These are phyloP conservation scores for Microtus montanus DNA, from an alignment of 2,113 vertebrate genomes.

Conservation along the genomic window DNA sequence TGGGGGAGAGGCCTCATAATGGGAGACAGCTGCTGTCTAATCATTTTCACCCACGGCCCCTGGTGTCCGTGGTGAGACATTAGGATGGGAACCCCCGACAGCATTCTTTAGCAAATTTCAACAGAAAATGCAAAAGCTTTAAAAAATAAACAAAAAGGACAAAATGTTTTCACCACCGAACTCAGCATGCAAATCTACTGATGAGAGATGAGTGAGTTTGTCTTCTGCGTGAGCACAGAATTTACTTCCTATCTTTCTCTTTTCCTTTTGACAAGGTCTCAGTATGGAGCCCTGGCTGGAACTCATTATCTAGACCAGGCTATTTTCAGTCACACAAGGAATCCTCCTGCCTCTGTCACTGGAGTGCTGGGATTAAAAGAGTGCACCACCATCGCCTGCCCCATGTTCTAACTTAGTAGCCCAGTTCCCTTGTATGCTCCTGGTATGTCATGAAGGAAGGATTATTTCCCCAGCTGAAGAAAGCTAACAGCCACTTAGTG, in stretches of 20 bases:
- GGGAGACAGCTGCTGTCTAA: not conserved
- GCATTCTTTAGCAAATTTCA: not conserved
- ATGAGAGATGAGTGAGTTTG: not conserved
- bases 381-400: not conserved
- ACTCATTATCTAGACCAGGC: not conserved
- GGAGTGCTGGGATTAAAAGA: not conserved
- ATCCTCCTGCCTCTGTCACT: not conserved
- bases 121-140: not conserved
- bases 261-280: not conserved
- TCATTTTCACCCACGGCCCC: not conserved
- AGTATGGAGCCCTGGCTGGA: not conserved
- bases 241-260: not conserved
- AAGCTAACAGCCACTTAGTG: not conserved
- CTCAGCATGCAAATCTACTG: not conserved
- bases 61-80: not conserved
- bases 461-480: not conserved
- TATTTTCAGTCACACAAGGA: not conserved
- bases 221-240: not conserved
- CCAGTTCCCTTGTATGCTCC: not conserved
- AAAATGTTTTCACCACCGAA: slow-evolving; percentile 24
- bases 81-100: not conserved
- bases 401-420: not conserved
- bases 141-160: not conserved
- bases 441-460: not conserved
- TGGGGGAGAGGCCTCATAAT: not conserved